phyloP scores from a whole-genome alignment of 2,797 vertebrate genomes.

The Erithacus rubecula region DNA sequence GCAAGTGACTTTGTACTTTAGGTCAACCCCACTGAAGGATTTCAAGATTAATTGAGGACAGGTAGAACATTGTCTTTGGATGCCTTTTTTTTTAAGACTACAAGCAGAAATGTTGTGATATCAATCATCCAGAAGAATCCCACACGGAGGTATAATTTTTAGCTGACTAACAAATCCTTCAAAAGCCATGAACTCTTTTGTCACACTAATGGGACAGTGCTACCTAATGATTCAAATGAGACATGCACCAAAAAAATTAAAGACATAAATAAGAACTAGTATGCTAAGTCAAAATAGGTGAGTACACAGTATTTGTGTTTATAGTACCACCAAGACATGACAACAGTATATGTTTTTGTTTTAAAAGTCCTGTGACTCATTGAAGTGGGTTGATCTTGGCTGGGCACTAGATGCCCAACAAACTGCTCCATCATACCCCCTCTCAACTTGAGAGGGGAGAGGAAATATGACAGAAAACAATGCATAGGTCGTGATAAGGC shows the following conservation, averaged over 20 bases:
- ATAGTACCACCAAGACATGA: neutral
- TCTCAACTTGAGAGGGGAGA: neutral
- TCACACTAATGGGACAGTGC: neutral
- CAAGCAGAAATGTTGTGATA: neutral
- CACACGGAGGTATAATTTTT: neutral
- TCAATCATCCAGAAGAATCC: neutral
- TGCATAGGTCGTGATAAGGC: neutral
- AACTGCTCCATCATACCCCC: fast-evolving
- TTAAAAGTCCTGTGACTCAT: neutral
- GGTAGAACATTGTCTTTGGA: neutral
- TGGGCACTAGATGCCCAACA: neutral
- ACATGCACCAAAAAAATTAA: neutral
- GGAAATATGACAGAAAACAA: neutral
- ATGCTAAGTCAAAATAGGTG: neutral
- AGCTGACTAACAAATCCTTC: neutral
- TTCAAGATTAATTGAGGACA: conserved; percentile 35
- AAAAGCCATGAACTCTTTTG: neutral
- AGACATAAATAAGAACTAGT: neutral
- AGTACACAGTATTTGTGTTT: neutral
- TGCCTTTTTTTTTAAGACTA: neutral
- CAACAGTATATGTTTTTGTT: neutral
- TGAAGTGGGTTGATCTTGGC: neutral
- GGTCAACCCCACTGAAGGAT: neutral
- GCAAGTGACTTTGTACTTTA: neutral
- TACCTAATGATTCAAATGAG: neutral